phyloP scores from a whole-genome alignment of 2,113 vertebrate species.

The Chunga burmeisteri region DNA sequence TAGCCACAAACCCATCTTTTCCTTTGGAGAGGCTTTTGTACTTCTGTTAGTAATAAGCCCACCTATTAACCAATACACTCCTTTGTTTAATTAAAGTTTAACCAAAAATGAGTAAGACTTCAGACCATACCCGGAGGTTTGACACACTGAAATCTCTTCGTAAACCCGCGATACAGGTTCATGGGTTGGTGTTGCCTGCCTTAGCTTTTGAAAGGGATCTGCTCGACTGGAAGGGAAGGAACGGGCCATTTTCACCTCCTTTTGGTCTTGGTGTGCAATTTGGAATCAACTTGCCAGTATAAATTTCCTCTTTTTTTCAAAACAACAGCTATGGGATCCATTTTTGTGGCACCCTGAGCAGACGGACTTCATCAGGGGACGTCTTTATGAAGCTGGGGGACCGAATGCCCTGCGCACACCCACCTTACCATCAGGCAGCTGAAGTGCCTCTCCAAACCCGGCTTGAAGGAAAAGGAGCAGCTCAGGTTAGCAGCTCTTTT shows the following conservation, averaged over 20 bases:
- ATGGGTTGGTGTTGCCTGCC: not conserved
- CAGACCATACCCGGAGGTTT: not conserved
- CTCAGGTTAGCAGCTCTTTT: not conserved
- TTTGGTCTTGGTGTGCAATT: not conserved
- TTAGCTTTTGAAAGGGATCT: not conserved
- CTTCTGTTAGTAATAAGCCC: too few species aligned
- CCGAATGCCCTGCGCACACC: rapidly evolving
- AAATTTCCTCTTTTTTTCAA: not conserved
- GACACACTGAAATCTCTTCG: not conserved
- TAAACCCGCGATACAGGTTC: rapidly evolving
- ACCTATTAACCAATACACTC: not conserved
- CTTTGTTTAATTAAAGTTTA: not conserved
- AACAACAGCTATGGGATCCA: not conserved
- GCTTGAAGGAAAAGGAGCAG: not conserved
- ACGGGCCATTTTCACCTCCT: not conserved
- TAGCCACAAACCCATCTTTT: not conserved
- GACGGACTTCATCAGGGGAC: not conserved
- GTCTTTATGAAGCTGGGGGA: not conserved
- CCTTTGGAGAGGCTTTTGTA: not conserved
- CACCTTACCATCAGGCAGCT: rapidly evolving
- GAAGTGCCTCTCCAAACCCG: not conserved
- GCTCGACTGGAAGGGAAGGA: not conserved
- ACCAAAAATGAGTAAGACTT: not conserved
- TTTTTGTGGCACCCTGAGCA: not conserved
- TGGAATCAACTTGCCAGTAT: not conserved